Conservation (phyloP, 2,797 vertebrate species). For the Sparidentex hasta region DNA sequence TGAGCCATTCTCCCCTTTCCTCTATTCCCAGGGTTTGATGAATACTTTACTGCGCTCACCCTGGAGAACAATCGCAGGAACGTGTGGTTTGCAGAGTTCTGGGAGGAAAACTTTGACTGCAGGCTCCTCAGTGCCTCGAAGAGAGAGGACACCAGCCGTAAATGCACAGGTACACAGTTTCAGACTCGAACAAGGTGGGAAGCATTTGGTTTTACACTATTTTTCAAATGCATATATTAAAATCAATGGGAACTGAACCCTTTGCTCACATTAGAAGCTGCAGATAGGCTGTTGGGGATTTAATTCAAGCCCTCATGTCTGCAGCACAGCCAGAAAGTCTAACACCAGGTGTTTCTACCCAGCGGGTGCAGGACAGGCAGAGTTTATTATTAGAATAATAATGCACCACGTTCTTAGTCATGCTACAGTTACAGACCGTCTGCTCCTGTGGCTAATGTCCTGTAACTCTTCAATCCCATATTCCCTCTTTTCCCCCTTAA, state of each 20-base stretch:
- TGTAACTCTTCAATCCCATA: constrained; percentile 57
- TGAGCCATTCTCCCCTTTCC: constrained; percentile 62
- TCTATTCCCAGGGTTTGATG: constrained; percentile 89
- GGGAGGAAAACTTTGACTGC: constrained; percentile 98
- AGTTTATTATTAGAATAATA: constrained; percentile 79
- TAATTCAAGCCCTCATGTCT: constrained; percentile 27
- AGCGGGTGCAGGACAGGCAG: constrained; percentile 58
- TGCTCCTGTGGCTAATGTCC: constrained; percentile 66
- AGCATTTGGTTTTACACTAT: constrained; percentile 37
- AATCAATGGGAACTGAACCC: constrained; percentile 52
- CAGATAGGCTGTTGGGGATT: constrained; percentile 37
- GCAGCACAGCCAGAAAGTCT: constrained; percentile 47
- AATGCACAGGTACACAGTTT: constrained; percentile 91
- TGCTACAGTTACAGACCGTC: constrained; percentile 62
- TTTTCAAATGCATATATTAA: constrained; percentile 24
- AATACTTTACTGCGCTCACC: constrained; percentile 93
- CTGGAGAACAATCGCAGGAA: constrained; percentile 96
- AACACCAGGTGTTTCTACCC: constrained; percentile 73
- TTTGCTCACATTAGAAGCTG: constrained; percentile 49
- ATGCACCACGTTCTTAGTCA: constrained; percentile 64
- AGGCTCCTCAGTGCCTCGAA: constrained; percentile 93
- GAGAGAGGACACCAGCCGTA: constrained; percentile 92
- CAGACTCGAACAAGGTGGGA: constrained; percentile 17
- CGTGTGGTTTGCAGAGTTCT: constrained; percentile 96
- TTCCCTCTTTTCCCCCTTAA: constrained; percentile 47